Base-by-base conservation (phyloP, 2,797 vertebrate genomes). In the Cyprinella venusta region DNA sequence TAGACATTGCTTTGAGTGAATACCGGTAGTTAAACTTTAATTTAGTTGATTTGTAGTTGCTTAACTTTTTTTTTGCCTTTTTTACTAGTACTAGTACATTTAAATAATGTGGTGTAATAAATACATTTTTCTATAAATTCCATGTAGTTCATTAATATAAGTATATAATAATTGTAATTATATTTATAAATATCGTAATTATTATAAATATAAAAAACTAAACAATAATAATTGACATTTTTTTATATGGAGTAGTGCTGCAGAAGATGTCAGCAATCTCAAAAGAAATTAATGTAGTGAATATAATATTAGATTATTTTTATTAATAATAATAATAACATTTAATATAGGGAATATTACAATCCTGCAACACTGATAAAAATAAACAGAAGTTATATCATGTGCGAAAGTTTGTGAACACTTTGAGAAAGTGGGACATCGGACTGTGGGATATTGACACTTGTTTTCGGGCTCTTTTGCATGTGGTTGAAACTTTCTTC, bases 401-500 rank as follows among this genome's bases (percentile, higher is more conserved):
- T 38, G 63, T 50, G 26, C 3, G 52, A 56, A 56, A n/a, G 52
- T 75, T 75, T 75, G 72, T 56, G 24, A 75, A 75, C 72, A 74
- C 50, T 52, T 3, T 54, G 48, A 52, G 71, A 36, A 74, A 50
- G 16, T 50, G 42, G 18, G 69, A 19, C 16, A 24, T 5, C 7
- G 12, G 70, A n/a, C 5, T 50, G 45, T 50, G 16, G 69, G 10
- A 30, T 8, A 71, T 30, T 30, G 42, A 15, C 12, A 26, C 69
- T n/a, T 30, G 69, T 52, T 72, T 52, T 24, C 50, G 16, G 21
- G 21, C 6, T 48, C 12, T 74, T 81, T 65, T 18, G 30, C 13
- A 9, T 64, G 69, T 72, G 54, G 54, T n/a, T 63, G 15, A 24
- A 72, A 72, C 5, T 33, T 50, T 50, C 42, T 61, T 45, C 42